A percentile compares a stretch with the other conserved stretches of the same genome.
Conservation (phyloP, 2,888 invertebrate species). For the Gymnosoma rotundatum region DNA sequence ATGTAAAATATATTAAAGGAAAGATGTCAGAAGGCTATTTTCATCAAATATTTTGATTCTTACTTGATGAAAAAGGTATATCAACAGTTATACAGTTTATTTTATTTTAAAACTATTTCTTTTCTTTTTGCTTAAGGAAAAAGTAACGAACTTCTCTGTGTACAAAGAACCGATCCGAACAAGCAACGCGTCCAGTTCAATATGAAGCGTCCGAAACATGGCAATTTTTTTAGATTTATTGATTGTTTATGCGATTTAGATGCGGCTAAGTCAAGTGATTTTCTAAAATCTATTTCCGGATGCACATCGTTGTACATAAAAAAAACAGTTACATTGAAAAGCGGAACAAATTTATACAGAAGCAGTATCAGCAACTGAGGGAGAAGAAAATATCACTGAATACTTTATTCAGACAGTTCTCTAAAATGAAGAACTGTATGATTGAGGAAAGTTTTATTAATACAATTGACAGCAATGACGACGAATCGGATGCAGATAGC, state of each 20-base stretch:
- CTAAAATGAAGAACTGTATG: too few relatives aligned
- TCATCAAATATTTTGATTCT: constrained; percentile 51
- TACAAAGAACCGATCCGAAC: constrained; percentile 61
- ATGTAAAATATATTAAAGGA: constrained; percentile 39
- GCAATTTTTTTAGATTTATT: too few relatives aligned
- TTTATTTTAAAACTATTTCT: constrained; percentile 44
- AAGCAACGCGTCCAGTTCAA: constrained; percentile 49
- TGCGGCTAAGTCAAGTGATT: constrained; percentile 50
- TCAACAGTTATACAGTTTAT: constrained; percentile 54
- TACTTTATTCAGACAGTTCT: too few relatives aligned
- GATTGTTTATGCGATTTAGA: too few relatives aligned
- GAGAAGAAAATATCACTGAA: too few relatives aligned
- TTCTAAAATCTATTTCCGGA: constrained; percentile 37
- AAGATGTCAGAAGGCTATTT: constrained; percentile 31
- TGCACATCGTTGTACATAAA: too few relatives aligned
- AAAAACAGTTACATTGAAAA: too few relatives aligned
- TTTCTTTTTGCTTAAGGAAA: constrained; percentile 40
- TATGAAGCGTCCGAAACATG: constrained; percentile 50
- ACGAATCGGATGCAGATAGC: too few relatives aligned
- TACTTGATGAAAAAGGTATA: constrained; percentile 57
- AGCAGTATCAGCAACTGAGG: too few relatives aligned
- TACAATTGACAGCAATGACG: too few relatives aligned
- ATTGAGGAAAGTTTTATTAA: too few relatives aligned
- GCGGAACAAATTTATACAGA: too few relatives aligned
- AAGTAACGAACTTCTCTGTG: constrained; percentile 32